A percentile compares a stretch with the other conserved stretches of the same genome.
phyloP scores from a whole-genome alignment of 1,140 invertebrate genomes.

The Galendromus occidentalis region DNA sequence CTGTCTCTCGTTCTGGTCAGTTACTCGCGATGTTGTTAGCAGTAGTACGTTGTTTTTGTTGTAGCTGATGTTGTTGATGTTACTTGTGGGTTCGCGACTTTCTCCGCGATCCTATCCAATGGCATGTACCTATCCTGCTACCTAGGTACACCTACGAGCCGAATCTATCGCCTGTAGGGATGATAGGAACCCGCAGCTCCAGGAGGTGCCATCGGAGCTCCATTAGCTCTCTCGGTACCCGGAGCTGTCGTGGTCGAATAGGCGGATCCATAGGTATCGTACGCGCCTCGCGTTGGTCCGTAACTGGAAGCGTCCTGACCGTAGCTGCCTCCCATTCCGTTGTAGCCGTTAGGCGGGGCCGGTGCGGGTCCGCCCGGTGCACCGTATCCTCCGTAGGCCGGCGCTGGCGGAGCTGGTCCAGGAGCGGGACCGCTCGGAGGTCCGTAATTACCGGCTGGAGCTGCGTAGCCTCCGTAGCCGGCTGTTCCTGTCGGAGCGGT shows the following conservation, averaged over 20 bases:
- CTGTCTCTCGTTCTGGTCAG: too few relatives aligned
- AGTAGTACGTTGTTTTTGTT: too few relatives aligned
- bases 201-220: neutral
- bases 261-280: neutral
- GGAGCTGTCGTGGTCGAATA: neutral
- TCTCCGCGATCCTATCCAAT: too few relatives aligned
- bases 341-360: neutral
- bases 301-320: slow-evolving; percentile 8
- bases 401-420: neutral
- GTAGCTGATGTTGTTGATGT: too few relatives aligned
- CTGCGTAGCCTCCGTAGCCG: neutral
- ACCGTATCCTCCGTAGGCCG: slow-evolving; percentile 4
- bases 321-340: neutral
- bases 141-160: too few relatives aligned
- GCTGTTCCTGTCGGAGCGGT: neutral
- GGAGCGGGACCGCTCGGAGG: neutral
- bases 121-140: too few relatives aligned
- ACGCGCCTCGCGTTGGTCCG: neutral
- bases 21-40: too few relatives aligned
- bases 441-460: neutral
- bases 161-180: slow-evolving; percentile 6
- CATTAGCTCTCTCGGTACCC: neutral
- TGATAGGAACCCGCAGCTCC: slow-evolving; percentile 4
- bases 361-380: slow-evolving; percentile 6
- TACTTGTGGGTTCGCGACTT: too few relatives aligned